These are phyloP conservation scores for Natator depressus DNA, from an alignment of 2,113 vertebrate species.

Conservation along the genomic window DNA sequence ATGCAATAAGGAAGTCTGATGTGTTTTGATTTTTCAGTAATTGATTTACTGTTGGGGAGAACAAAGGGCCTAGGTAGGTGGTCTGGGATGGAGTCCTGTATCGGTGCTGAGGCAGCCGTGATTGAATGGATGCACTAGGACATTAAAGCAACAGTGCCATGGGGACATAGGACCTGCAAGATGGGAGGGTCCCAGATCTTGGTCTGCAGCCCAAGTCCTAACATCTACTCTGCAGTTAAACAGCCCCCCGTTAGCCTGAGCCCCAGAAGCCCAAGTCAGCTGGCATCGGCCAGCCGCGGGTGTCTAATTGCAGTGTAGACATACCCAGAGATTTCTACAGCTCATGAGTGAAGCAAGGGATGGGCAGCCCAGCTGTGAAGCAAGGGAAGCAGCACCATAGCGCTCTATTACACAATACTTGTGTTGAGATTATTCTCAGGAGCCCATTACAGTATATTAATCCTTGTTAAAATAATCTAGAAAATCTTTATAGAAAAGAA, in stretches of 20 bases:
- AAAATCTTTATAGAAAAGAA: not conserved
- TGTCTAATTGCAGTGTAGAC: not conserved
- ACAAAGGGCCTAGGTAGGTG: not conserved
- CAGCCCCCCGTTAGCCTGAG: not conserved
- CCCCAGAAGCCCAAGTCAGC: not conserved
- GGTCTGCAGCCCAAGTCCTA: not conserved
- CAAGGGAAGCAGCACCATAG: not conserved
- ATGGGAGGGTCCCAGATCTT: not conserved
- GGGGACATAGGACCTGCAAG: not conserved
- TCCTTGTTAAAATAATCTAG: not conserved
- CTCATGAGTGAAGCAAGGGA: accelerated
- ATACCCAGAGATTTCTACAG: not conserved
- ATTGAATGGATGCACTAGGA: not conserved
- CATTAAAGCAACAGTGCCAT: not conserved
- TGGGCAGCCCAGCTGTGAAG: not conserved
- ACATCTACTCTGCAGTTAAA: not conserved
- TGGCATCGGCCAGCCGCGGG: not conserved
- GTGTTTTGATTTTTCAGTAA: not conserved
- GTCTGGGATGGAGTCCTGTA: not conserved
- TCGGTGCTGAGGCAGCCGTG: not conserved
- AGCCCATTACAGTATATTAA: accelerated
- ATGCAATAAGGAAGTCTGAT: not conserved
- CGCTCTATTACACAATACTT: not conserved
- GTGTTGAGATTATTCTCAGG: not conserved
- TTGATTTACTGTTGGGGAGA: not conserved